Base-by-base conservation (phyloP, 2,888 invertebrate genomes). In the Lithodes maja region DNA sequence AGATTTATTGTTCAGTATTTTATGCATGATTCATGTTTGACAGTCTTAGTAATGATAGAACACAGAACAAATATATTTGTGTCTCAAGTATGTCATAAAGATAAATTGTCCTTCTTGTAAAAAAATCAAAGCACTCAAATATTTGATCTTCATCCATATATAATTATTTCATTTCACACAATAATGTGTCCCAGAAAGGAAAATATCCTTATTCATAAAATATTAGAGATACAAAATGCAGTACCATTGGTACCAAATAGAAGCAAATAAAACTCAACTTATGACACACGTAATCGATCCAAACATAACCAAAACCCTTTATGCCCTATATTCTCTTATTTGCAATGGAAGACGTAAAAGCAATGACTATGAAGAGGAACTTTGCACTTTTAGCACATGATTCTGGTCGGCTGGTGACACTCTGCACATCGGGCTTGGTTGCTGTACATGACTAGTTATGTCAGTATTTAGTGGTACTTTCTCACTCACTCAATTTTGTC, bases 361-460 rank as follows among this genome's bases (percentile, higher is more conserved):
- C 71, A 1, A 50, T 77, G 77, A 77, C 33, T 77, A 49, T 77
- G 52, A 49, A 77, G 77, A 77, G 77, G 77, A 49, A 77, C 52
- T 77, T 77, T 77, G 77, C 52, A 77, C 77, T 77, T 77, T 77
- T 77, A 54, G 80, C 54, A 80, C 80, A 80, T 80, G 9, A 33
- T 80, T 61, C 61, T 80, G 1, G 80, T 80, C 17, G 54, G 54
- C 55, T 80, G 80, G n/a, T 80, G 80, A 61, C 80, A 80, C 80
- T 80, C 77, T 49, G 80, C 80, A 80, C 54, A 80, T 54, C 80
- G 80, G 15, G 80, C 80, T 80, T 80, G 80, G 61, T 80, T 54
- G 55, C 80, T 80, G 80, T 55, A 80, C 55, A 54, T 52, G 80
- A 17, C 54, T n/a, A 80, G n/a, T 54, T 55, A 80, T 49, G 80